A percentile compares a stretch with the other conserved stretches of the same genome.
Conservation (phyloP, 2,797 vertebrate species). For the Pampus argenteus region DNA sequence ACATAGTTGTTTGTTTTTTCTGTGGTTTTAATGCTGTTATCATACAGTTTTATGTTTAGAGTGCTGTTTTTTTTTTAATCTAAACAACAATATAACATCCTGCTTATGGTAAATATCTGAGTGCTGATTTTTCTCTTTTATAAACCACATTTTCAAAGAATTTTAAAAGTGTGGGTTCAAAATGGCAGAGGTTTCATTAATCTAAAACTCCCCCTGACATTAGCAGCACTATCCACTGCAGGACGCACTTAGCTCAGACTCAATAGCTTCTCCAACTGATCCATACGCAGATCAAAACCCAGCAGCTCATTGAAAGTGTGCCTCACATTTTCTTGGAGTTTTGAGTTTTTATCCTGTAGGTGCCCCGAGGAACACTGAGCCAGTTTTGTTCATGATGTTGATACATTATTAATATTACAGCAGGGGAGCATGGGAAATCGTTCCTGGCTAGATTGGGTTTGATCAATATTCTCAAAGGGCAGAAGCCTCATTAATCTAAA, state of each 20-base stretch:
- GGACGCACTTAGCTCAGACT: slow-evolving; percentile 14
- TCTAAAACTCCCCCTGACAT: slow-evolving; percentile 41
- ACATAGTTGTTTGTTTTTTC: too few species aligned
- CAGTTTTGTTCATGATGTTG: slow-evolving; percentile 55
- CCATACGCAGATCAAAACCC: slow-evolving; percentile 48
- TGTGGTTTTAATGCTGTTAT: neutral
- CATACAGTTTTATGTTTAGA: neutral
- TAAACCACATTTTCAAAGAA: neutral
- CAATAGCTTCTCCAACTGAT: slow-evolving; percentile 37
- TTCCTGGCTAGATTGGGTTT: slow-evolving; percentile 72
- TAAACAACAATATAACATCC: too few species aligned
- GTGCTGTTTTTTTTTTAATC: too few species aligned
- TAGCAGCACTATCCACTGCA: slow-evolving; percentile 28
- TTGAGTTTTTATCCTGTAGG: slow-evolving; percentile 12
- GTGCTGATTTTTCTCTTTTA: neutral
- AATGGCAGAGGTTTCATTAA: slow-evolving; percentile 57
- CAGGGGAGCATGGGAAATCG: slow-evolving; percentile 63
- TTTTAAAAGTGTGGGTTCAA: slow-evolving; percentile 3
- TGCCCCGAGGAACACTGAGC: slow-evolving; percentile 6
- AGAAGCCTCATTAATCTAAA: slow-evolving; percentile 78
- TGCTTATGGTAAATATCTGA: neutral
- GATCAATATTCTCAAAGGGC: slow-evolving; percentile 80
- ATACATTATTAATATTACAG: slow-evolving; percentile 66
- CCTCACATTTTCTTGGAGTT: slow-evolving; percentile 15
- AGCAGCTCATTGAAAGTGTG: slow-evolving; percentile 36